Evolutionary conservation across 1,140 invertebrate genomes (phyloP).

Genomic region (Leptinotarsa defecta): DNA sequence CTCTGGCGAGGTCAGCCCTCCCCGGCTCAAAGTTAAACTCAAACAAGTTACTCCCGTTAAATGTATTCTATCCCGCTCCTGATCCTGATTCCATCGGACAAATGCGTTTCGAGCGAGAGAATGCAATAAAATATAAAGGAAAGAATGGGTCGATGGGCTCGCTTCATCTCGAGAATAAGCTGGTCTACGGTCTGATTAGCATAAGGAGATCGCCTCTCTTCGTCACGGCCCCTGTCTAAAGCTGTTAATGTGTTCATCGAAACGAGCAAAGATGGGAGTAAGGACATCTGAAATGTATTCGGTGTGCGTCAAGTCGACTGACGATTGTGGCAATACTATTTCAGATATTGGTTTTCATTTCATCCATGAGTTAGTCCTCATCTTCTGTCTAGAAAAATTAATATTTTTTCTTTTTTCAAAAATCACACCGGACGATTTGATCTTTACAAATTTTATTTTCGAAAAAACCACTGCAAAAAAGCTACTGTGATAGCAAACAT

Average conservation of each 20-base stretch:
- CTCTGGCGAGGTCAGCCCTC: conserved; percentile 4
- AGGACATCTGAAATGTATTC: conserved; percentile 34
- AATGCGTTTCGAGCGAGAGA: conserved; percentile 32
- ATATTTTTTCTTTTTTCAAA: no score
- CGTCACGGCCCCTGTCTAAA: conserved; percentile 37
- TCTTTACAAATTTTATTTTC: no score
- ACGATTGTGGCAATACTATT: background rate
- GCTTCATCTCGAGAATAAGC: conserved; percentile 38
- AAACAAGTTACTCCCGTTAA: conserved; percentile 14
- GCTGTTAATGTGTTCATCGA: conserved; percentile 49
- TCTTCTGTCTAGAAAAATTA: no score
- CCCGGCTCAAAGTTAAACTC: conserved; percentile 14
- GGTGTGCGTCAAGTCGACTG: conserved; percentile 17
- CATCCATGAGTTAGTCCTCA: no score
- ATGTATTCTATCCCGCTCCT: background rate
- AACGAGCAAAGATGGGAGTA: conserved; percentile 24
- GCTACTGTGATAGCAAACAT: no score
- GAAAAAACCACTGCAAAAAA: no score
- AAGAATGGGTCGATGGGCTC: conserved; percentile 23
- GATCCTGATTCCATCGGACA: conserved; percentile 27
- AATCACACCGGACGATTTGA: no score
- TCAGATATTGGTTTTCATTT: background rate
- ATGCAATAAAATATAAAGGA: conserved; percentile 37
- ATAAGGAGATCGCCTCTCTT: conserved; percentile 42
- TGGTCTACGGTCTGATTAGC: conserved; percentile 41